phyloP scores from a whole-genome alignment of 2,797 vertebrate genomes.

The Notamacropus eugenii region DNA sequence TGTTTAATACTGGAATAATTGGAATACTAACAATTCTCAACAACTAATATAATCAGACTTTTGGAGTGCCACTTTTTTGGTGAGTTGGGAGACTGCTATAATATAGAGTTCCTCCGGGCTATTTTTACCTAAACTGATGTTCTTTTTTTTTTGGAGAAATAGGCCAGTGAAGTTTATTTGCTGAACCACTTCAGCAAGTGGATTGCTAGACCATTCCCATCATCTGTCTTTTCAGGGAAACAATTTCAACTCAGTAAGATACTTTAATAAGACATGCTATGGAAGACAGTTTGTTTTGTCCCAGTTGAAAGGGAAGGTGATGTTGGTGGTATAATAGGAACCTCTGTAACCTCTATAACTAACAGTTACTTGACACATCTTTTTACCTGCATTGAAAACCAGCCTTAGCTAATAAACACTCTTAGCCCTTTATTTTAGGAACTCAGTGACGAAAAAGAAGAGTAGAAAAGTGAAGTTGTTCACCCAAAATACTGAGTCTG shows the following conservation, averaged over 20 bases:
- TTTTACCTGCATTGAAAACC: neutral
- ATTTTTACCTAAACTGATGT: neutral
- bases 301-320: neutral
- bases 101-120: neutral
- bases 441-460: neutral
- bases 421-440: neutral
- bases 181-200: neutral
- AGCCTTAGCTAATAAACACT: neutral
- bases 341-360: neutral
- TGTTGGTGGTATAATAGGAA: neutral
- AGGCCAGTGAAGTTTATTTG: neutral
- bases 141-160: neutral
- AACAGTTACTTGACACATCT: neutral
- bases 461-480: neutral
- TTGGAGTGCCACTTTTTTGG: neutral
- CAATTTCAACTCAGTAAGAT: neutral
- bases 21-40: neutral
- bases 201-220: neutral
- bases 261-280: neutral
- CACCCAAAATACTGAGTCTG: neutral
- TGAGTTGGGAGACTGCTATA: neutral
- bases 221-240: neutral
- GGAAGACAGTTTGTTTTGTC: neutral
- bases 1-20: neutral
- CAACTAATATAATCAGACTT: neutral